A percentile compares a stretch with the other conserved stretches of the same genome.
Conservation (phyloP, 2,113 vertebrate species). For the Calidris pygmaea region DNA sequence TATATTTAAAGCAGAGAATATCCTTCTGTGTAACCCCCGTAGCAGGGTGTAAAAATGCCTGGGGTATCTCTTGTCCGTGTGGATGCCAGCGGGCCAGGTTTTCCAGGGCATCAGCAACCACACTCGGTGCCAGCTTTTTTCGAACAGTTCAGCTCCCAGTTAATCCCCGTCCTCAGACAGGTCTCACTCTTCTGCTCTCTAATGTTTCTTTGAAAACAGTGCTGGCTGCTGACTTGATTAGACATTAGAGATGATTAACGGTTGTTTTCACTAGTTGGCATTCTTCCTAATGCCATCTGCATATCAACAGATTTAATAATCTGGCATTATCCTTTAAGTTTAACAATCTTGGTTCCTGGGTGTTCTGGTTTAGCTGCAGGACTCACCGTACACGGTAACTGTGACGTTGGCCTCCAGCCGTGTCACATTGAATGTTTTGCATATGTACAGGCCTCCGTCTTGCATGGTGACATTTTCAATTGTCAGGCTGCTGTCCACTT, state of each 20-base stretch:
- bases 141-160: neutral
- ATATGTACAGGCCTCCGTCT: conserved; percentile 79
- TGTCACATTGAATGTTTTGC: conserved; percentile 57
- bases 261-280: neutral
- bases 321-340: neutral
- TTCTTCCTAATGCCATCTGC: neutral
- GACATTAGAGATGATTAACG: neutral
- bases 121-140: neutral
- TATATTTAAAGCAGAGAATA: neutral
- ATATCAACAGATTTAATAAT: neutral
- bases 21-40: neutral
- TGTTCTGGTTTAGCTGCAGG: neutral
- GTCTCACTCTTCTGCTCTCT: neutral
- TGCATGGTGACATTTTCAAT: conserved; percentile 79
- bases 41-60: neutral
- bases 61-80: neutral
- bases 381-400: conserved; percentile 80
- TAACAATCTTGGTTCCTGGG: neutral
- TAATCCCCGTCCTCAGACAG: neutral
- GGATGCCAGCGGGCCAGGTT: neutral
- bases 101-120: neutral
- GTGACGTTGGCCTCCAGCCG: conserved; percentile 57
- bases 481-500: conserved; percentile 59
- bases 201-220: neutral
- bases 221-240: neutral